Evolutionary conservation across 2,113 vertebrate genomes (phyloP).

Genomic region (Peromyscus leucopus): DNA sequence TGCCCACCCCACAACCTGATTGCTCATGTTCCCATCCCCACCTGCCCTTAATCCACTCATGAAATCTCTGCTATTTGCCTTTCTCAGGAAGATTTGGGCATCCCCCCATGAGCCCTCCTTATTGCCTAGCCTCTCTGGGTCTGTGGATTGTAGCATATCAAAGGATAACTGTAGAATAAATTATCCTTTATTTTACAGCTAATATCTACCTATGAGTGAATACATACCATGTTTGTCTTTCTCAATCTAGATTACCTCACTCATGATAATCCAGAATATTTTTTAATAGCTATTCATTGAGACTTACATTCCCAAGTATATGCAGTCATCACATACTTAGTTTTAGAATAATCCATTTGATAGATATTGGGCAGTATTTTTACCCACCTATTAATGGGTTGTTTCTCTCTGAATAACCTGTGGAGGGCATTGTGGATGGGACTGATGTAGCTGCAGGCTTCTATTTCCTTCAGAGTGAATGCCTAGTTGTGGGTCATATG

Average conservation of each 20-base stretch:
- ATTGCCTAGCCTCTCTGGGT: not conserved
- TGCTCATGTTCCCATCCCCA: not conserved
- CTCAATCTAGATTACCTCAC: not conserved
- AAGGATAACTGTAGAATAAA: too few species aligned
- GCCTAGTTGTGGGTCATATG: not conserved
- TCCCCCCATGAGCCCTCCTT: not conserved
- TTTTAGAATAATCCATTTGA: not conserved
- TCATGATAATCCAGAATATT: not conserved
- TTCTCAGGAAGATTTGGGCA: not conserved
- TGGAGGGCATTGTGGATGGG: not conserved
- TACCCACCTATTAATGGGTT: not conserved
- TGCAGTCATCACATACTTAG: not conserved
- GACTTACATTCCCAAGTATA: not conserved
- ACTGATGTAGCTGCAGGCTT: not conserved
- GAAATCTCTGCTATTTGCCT: not conserved
- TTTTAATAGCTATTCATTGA: not conserved
- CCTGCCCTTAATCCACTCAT: not conserved
- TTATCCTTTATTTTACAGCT: not conserved
- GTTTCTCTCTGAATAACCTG: not conserved
- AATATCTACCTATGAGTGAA: not conserved
- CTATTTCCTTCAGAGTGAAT: not conserved
- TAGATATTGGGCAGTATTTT: not conserved
- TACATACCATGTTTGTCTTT: not conserved
- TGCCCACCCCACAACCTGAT: not conserved
- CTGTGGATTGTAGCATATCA: not conserved